Base-by-base conservation (phyloP, 2,888 invertebrate species). In the Andrena minutula region DNA sequence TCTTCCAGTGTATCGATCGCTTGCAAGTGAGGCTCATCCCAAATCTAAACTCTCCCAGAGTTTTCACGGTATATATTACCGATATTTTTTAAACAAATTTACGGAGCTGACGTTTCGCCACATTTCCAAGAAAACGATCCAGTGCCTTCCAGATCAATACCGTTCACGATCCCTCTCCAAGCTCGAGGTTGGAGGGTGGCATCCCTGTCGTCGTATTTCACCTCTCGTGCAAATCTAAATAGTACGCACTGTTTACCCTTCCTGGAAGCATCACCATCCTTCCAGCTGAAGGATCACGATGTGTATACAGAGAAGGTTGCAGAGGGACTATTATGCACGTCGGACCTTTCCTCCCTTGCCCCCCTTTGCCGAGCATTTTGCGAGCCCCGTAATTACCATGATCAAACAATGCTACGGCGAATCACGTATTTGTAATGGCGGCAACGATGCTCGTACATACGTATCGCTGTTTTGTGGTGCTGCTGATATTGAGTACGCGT, bases 341-440 rank as follows among this genome's bases (percentile, higher is more conserved):
- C 16, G 26, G 73, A 66, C 84, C 80, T 12, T 32, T 51, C 32
- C 78, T 68, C 86, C 79, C 82, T 82, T 85, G 79, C 41, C 86
- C 85, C 79, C 76, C 84, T 75, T 86, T 84, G 84, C 63, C 66
- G 28, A 75, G 75, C 84, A 83, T 82, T 76, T 75, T 79, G 74
- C 84, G 85, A 75, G 82, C 82, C 79, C 87, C 86, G 90, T 90
- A 92, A 92, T 92, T 92, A 92, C 90, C 90, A 86, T 90, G 90
- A 90, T 91, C 91, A 90, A 92, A 92, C 91, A 92, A 92, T 91
- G 88, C 88, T 86, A 83, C 79, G 75, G 82, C 68, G 88, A 89
- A 70, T 83, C 73, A 83, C 79, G 81, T 76, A 80, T 68, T 69
- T 23, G 75, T 80, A 71, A 65, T 63, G 32, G 49, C 16, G 20